These are phyloP conservation scores for Cyclopterus lumpus DNA, from an alignment of 2,797 vertebrate genomes.

Conservation along the genomic window DNA sequence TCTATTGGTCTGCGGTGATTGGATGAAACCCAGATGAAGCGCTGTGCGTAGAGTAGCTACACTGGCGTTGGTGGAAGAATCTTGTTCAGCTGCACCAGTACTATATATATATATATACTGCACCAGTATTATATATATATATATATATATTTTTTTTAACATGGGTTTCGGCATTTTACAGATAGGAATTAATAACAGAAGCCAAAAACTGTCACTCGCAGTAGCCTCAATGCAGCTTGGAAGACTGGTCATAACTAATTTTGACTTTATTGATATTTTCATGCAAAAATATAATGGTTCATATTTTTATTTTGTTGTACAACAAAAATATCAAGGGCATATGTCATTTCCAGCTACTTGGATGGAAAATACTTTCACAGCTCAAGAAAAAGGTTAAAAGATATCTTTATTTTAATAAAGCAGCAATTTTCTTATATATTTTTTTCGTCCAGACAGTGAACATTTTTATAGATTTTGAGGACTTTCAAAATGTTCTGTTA, in stretches of 20 bases:
- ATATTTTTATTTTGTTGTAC: no score
- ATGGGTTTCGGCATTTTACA: background rate
- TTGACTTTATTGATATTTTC: background rate
- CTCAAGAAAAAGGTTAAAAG: background rate
- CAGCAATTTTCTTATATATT: background rate
- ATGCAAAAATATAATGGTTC: no score
- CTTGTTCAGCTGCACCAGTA: background rate
- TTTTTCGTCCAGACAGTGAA: background rate
- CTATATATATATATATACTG: no score
- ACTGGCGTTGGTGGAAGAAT: conserved; percentile 12
- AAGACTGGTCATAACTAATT: background rate
- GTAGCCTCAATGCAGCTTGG: background rate
- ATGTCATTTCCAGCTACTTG: no score
- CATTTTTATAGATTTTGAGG: background rate
- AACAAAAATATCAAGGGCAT: background rate
- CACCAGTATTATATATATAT: no score
- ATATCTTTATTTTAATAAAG: background rate
- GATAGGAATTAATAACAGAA: background rate
- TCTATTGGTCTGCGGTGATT: background rate
- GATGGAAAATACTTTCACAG: background rate
- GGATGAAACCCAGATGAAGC: background rate
- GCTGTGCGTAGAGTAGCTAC: conserved; percentile 12
- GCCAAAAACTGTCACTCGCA: background rate
- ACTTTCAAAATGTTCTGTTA: background rate
- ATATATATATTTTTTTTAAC: no score